Base-by-base conservation (phyloP, 2,888 invertebrate genomes). In the Drosophila meridionalis region DNA sequence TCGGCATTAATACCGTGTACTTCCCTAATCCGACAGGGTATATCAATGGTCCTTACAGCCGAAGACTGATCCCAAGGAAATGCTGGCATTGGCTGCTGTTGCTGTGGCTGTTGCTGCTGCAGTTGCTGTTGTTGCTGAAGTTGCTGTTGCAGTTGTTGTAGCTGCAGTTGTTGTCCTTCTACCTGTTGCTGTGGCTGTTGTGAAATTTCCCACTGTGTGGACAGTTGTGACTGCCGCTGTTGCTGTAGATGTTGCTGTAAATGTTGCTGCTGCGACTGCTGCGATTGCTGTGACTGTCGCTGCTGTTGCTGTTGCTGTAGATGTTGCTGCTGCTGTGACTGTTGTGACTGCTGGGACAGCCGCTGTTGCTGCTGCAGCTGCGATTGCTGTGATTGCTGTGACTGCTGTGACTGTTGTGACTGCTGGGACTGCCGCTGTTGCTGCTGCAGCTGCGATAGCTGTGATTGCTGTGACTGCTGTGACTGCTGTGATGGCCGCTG, bases 21-120 rank as follows among this genome's bases (percentile, higher is more conserved):
- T 28, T 78, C 80, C 9, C 59, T 14, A 2, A 62, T 34, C 26
- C 64, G 59, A 43, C 62, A 72, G 20, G 77, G 66, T 11, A 76
- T 6, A 26, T 80, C 69, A 26, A 66, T 65, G 34, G 66, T 62
- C 53, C 76, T 3, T 38, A 71, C 11, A 36, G 50, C 5, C 43
- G 14, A 8, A 50, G 43, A 6, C 26, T 40, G 64, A 9, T 14
- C 4, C 28, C 38, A 42, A 53, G 42, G 47, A 3, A 43, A 12
- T 30, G 11, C 3, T 30, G 43, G 34, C 9, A 36, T 26, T 2
- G 20, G 45, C 20, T 76, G 67, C 47, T 45, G 53, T 9, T 60
- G 65, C 8, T 14, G 9, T 5, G 12, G 20, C 12, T 47, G 36
- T 4, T 34, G 36, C 26, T 34, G 53, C 11, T 11, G 59, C 11